Conservation (phyloP, 1,140 invertebrate species). For the Diachasma alloeum region DNA sequence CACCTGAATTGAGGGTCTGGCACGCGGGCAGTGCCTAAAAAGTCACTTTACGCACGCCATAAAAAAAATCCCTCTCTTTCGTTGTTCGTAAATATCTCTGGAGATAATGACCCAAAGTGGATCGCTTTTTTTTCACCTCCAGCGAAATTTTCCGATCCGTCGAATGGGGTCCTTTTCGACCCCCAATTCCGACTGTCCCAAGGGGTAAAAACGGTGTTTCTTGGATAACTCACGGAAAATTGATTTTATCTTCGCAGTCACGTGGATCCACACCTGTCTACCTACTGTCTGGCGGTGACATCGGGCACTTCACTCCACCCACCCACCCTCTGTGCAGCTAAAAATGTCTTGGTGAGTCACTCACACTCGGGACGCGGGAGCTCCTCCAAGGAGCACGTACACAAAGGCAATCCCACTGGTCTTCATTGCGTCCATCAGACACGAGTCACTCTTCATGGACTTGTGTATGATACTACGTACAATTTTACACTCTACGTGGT, state of each 20-base stretch:
- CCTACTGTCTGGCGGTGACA: conserved; percentile 61
- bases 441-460: conserved; percentile 58
- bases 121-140: no score
- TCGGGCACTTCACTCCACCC: conserved; percentile 55
- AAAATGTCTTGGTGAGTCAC: conserved; percentile 53
- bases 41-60: no score
- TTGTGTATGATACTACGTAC: conserved; percentile 62
- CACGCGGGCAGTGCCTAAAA: no score
- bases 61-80: no score
- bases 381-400: conserved; percentile 44
- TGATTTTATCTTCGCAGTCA: conserved; percentile 42
- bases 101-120: no score
- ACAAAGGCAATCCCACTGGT: conserved; percentile 53
- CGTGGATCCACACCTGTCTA: conserved; percentile 55
- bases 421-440: conserved; percentile 59
- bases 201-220: no score
- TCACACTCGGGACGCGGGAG: conserved; percentile 37
- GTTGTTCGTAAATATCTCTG: no score
- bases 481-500: conserved; percentile 63
- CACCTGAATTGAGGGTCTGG: no score
- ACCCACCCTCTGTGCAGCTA: conserved; percentile 59
- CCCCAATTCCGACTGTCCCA: no score
- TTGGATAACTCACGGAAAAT: not conserved
- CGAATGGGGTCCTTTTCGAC: no score
- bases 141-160: no score